A percentile compares a stretch with the other conserved stretches of the same genome.
phyloP scores from a whole-genome alignment of 2,113 vertebrate species.

The Lagopus muta region DNA sequence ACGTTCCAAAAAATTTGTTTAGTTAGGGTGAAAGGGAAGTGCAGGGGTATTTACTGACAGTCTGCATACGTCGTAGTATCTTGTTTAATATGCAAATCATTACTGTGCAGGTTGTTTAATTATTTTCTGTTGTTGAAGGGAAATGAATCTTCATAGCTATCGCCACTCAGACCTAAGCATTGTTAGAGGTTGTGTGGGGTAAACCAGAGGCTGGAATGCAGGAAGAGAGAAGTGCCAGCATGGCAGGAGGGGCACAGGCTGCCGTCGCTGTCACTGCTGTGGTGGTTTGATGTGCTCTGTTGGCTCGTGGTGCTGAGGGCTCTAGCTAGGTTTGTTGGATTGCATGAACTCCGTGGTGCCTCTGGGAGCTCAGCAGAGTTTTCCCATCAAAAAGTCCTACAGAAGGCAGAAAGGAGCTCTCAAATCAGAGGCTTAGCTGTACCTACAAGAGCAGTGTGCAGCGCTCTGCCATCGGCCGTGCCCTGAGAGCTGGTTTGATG shows the following conservation, averaged over 20 bases:
- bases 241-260: not conserved
- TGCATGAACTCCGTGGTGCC: not conserved
- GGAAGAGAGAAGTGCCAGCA: not conserved
- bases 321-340: not conserved
- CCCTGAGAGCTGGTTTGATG: not conserved
- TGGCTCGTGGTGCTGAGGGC: not conserved
- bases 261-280: not conserved
- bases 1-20: not conserved
- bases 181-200: too few species aligned
- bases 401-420: not conserved
- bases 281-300: fast-evolving
- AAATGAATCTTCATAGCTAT: too few species aligned
- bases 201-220: not conserved
- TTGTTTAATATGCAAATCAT: not conserved
- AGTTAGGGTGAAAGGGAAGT: not conserved
- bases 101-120: not conserved
- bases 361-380: not conserved
- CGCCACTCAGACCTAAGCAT: too few species aligned
- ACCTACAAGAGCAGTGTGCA: fast-evolving
- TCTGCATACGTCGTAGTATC: not conserved
- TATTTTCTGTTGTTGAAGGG: not conserved
- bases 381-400: not conserved
- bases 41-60: not conserved
- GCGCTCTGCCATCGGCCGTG: fast-evolving
- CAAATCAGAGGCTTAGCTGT: not conserved